These are phyloP conservation scores for Dasypolia templi DNA, from an alignment of 2,888 invertebrate species.

Conservation along the genomic window DNA sequence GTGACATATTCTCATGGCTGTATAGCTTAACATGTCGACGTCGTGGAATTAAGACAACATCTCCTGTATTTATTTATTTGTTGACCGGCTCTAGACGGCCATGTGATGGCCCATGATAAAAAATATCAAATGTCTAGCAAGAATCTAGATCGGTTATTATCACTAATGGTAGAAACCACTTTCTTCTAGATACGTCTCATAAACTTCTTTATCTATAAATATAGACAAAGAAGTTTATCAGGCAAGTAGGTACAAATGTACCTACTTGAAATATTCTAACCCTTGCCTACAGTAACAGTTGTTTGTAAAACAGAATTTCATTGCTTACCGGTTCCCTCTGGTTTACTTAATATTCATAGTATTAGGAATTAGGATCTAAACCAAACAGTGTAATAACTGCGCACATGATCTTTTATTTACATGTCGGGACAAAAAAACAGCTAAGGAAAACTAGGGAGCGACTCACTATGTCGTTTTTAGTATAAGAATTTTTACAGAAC, in stretches of 20 bases:
- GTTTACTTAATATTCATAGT: constrained; percentile 47
- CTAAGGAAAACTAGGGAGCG: constrained; percentile 61
- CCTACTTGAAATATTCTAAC: neutral
- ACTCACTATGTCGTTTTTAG: constrained; percentile 17
- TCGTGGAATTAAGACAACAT: too few species aligned
- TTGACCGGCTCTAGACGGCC: neutral
- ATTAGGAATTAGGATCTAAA: constrained; percentile 36
- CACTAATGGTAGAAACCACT: constrained; percentile 8
- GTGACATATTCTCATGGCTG: constrained; percentile 59
- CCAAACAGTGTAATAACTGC: constrained; percentile 45
- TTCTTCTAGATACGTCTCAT: neutral
- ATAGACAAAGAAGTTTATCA: too few species aligned
- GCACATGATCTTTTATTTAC: constrained; percentile 58
- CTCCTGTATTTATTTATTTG: neutral
- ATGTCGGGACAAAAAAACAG: constrained; percentile 60
- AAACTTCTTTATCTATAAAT: too few species aligned
- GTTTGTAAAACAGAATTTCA: constrained; percentile 33
- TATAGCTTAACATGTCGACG: too few species aligned
- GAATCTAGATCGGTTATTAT: neutral
- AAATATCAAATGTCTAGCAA: constrained; percentile 26
- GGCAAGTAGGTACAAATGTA: too few species aligned
- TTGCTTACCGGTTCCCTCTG: constrained; percentile 10
- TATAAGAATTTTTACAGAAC: neutral
- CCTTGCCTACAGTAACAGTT: constrained; percentile 18
- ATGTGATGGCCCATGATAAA: too few species aligned